Base-by-base conservation (phyloP, 2,113 vertebrate species). In the Mustela lutreola region DNA sequence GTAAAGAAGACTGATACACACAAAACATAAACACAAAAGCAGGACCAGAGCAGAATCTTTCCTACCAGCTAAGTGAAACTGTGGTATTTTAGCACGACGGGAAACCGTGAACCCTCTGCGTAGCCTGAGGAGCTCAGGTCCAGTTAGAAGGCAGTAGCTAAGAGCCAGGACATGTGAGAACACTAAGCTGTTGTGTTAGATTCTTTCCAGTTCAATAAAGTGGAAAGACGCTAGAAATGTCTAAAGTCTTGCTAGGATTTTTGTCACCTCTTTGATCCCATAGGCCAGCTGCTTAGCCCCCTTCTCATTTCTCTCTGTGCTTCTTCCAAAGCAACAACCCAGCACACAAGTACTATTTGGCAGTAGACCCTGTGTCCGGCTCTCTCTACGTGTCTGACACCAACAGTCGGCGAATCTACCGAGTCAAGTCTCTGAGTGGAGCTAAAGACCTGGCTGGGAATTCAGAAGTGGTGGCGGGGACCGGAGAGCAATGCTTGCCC, bases 301-400 rank as follows among this genome's bases (percentile, higher is more conserved):
- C 73, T 93, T 95, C 97, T 96, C 91, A 50, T 87, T 45, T 96
- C 70, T 97, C 83, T 98, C 24, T 98, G 91, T 97, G 86, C 98
- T 98, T 98, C 96, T 98, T 58, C 98, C 98, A 95, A 99, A 99
- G 99, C 99, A 99, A 99, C 98, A 99, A 99, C 98, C 99, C 99
- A 0, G 99, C 99, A 12, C 99, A 99, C 97, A 99, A 99, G 98
- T 99, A 99, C 99, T 99, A 99, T 98, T 98, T 99, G 99, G 99
- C 99, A 0, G 99, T 99, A 97, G 99, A 99, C 98, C 99, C 99
- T 7, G 99, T 99, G 98, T 99, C 99, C 1, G 99, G 99, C 93
- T 99, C 99, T 0, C 98, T 99, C 93, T 99, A 99, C 53, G 99
- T 99, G 95, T 99, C 99, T 1, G 99, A 99, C 98, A 99, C 99